A percentile compares a stretch with the other conserved stretches of the same genome.
Conservation (phyloP, 1,140 invertebrate genomes). For the Lamellibrachia luymesi region DNA sequence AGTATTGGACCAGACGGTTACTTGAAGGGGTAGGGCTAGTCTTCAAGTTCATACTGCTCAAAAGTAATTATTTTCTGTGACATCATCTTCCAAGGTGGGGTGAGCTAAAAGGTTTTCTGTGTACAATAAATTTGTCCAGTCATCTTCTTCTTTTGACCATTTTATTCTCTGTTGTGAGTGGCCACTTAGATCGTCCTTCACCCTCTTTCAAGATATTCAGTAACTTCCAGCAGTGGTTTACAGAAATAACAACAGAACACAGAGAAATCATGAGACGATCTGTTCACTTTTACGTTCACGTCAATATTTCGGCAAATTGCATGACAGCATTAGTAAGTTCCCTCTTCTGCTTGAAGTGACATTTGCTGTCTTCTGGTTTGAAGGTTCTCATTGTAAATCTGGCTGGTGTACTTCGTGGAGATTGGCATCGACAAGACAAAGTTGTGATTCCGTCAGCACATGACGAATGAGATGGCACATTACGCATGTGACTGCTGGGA, state of each 20-base stretch:
- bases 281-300: too few species aligned
- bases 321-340: too few species aligned
- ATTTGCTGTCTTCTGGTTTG: slow-evolving; percentile 37
- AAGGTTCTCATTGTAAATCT: slow-evolving; percentile 91
- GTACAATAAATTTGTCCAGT: too few species aligned
- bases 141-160: too few species aligned
- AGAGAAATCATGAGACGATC: too few species aligned
- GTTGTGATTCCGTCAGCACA: slow-evolving; percentile 94
- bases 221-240: too few species aligned
- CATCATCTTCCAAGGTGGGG: neutral
- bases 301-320: too few species aligned
- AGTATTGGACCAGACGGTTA: slow-evolving; percentile 94
- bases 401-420: slow-evolving; percentile 87
- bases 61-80: neutral
- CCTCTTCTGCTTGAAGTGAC: too few species aligned
- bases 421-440: slow-evolving; percentile 84
- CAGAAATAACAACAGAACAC: too few species aligned
- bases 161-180: too few species aligned
- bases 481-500: slow-evolving; percentile 99
- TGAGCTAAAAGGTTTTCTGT: too few species aligned
- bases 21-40: slow-evolving; percentile 74
- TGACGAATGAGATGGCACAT: slow-evolving; percentile 99
- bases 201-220: neutral
- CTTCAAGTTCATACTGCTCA: neutral
- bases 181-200: too few species aligned